Evolutionary conservation across 2,888 invertebrate species (phyloP), one percentile per base, ranked within the genome.

Genomic region (Branchinecta sandiegonensis): DNA sequence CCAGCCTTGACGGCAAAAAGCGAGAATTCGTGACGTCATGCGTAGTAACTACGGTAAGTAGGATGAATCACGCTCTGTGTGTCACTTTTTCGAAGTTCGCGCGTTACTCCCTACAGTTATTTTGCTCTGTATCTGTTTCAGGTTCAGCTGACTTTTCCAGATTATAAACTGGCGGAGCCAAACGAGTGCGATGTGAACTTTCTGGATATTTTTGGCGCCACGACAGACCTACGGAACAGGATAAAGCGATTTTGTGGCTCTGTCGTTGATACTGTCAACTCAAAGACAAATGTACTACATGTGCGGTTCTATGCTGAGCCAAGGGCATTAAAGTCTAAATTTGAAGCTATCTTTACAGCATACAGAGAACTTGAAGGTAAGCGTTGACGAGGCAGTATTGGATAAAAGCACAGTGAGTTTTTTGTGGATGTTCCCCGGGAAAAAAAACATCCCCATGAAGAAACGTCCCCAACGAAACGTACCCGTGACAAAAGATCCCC

Each of bases 191-290:
- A 86, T 67, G 82, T 81, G 70, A 89, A 89, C 79, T 88, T 86
- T 76, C 81, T 89, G 72, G 86, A 88, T 76, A 82, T 89, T 71
- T 88, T 88, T 77, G 82, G 81, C 8, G 82, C 83, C 71, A 78
- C 80, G 71, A 85, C 85, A 23, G 85, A 86, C 73, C 80, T 86
- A 74, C 80, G 82, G 66, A 72, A 72, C 66, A 78, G 83, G 71
- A 74, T 85, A 69, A 85, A 84, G 72, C 85, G 85, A 77, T 92
- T 89, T 78, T 93, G 93, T 76, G 91, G 92, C 0, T 90, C 90
- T 8, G 86, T 90, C 46, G 89, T 91, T 0, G 91, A 92, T 73
- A 80, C 86, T 2, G 84, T 90, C 14, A 80, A 81, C 47, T 86
- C 89, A 1, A 80, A 80, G 8, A 81, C 83, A 5, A 87, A 88